Base-by-base conservation (phyloP, 2,888 invertebrate genomes). In the Tipula confusa region DNA sequence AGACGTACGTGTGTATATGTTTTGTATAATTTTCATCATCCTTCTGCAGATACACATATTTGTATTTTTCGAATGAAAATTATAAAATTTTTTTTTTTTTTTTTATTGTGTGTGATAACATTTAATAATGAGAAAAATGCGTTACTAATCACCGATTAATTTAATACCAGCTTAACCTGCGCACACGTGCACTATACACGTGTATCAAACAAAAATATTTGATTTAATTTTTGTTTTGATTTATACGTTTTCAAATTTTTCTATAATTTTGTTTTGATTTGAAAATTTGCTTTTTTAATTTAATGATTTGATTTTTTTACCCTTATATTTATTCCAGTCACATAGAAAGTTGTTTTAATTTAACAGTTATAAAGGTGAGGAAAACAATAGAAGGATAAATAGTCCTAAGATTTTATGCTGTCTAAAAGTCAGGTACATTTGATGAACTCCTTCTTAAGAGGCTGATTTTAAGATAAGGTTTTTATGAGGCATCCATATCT, bases 81-180 rank as follows among this genome's bases (percentile, higher is more conserved):
- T 64, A 64, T 64, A 64, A 64, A 64, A n/a, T 64, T 64, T 64
- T 64, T 64, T 64, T 15, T 43, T 43, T 15, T 43, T 7, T 15
- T 43, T 43, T 43, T 15, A 64, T 11, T 64, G 13, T 64, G 64
- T 64, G 64, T 33, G 33, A 64, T 64, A 64, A 64, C 48, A 38
- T 38, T 9, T 38, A 38, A 38, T 38, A 18, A 64, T 64, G 43
- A 24, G 64, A 24, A 64, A 64, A 64, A 64, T 64, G 64, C 64
- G 64, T 64, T 64, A 64, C 64, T 64, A 64, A 64, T 64, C 64
- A 64, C 64, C 64, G 64, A 64, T 64, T 64, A 64, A 64, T 64
- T 64, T 64, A 64, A 64, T 64, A 64, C 64, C 64, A 64, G 64
- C 64, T 64, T 64, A 64, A 64, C 64, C 64, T 64, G 64, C 24